These are phyloP conservation scores for Cantharis nigra DNA, from an alignment of 2,888 invertebrate genomes.

Conservation along the genomic window DNA sequence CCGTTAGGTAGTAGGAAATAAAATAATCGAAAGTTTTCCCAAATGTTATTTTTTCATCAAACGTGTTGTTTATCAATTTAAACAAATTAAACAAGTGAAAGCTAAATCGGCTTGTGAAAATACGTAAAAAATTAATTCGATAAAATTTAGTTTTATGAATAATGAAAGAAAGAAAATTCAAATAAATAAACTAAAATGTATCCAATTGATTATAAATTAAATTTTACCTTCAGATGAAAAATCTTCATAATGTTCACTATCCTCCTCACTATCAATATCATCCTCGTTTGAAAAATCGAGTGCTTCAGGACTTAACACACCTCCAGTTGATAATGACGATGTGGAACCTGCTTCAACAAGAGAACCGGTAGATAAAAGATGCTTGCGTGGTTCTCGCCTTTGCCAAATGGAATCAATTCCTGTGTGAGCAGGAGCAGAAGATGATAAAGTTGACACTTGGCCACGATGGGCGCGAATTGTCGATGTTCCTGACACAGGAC, in stretches of 20 bases:
- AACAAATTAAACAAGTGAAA: neutral
- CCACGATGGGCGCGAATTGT: conserved; percentile 21
- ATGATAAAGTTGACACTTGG: conserved; percentile 72
- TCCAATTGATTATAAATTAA: neutral
- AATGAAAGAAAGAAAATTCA: neutral
- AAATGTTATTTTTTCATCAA: neutral
- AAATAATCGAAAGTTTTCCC: neutral
- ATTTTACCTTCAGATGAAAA: conserved; percentile 76
- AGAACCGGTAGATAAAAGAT: conserved; percentile 83
- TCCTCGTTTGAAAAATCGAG: conserved; percentile 83
- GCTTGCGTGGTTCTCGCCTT: conserved; percentile 83
- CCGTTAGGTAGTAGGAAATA: neutral
- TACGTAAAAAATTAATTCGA: neutral
- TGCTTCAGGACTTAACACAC: conserved; percentile 81
- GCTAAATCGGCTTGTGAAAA: neutral
- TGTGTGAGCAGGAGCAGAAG: conserved; percentile 85
- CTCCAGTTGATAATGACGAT: conserved; percentile 81
- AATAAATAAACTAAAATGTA: conserved; percentile 8
- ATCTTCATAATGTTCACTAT: conserved; percentile 86
- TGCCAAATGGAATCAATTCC: conserved; percentile 86
- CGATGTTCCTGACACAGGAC: conserved; percentile 38
- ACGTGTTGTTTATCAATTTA: neutral
- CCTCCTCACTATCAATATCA: conserved; percentile 82
- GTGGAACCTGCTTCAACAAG: conserved; percentile 83
- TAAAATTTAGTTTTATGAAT: neutral